These are phyloP conservation scores for Crypturellus tataupa DNA, from an alignment of 2,797 vertebrate genomes.

Conservation along the genomic window DNA sequence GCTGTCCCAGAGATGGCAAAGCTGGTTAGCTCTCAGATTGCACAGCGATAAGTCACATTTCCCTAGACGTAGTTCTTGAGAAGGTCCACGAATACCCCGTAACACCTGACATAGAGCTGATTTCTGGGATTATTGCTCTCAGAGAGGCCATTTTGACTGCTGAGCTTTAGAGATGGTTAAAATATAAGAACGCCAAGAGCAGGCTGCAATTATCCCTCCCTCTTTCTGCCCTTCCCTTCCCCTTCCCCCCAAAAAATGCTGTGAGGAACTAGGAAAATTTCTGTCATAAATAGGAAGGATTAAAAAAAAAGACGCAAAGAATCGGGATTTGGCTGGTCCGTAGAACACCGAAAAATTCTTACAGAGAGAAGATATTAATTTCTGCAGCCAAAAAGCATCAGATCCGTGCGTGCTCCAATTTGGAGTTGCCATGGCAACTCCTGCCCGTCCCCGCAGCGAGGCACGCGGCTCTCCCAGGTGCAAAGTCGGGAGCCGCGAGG, in stretches of 20 bases:
- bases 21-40: not conserved
- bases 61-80: not conserved
- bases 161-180: not conserved
- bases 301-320: not conserved
- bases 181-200: not conserved
- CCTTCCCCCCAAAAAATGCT: not conserved
- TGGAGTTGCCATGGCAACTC: constrained; percentile 64
- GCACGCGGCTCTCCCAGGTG: constrained; percentile 35
- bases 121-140: not conserved
- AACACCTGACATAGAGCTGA: not conserved
- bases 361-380: not conserved
- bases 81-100: not conserved
- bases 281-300: accelerated
- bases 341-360: not conserved
- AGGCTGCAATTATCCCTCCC: not conserved
- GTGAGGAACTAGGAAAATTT: not conserved
- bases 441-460: constrained; percentile 14
- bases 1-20: not conserved
- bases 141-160: not conserved
- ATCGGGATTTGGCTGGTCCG: not conserved
- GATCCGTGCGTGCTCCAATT: constrained; percentile 21
- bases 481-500: not conserved
- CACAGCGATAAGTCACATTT: not conserved
- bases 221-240: too few species aligned
- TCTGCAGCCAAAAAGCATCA: not conserved